Evolutionary conservation across 2,888 invertebrate genomes (phyloP).

Genomic region (Furcula furcula): DNA sequence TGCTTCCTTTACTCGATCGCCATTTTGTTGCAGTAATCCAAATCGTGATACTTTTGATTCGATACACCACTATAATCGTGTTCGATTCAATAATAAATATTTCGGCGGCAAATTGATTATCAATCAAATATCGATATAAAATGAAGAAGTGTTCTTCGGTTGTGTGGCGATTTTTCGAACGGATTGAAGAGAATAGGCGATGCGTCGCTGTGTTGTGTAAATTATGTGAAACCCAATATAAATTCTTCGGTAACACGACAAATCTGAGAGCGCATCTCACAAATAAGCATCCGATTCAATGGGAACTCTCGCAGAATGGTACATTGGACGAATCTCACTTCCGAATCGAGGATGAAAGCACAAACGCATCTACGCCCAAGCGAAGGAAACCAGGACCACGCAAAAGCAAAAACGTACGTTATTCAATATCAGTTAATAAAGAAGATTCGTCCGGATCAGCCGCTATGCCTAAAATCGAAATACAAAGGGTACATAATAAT

Average conservation of each 20-base stretch:
- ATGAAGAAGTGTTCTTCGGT: slow-evolving; percentile 72
- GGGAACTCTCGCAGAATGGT: slow-evolving; percentile 67
- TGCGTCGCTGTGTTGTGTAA: slow-evolving; percentile 70
- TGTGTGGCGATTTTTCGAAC: slow-evolving; percentile 74
- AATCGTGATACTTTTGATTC: slow-evolving; percentile 57
- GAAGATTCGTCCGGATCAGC: slow-evolving; percentile 37
- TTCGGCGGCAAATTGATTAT: slow-evolving; percentile 56
- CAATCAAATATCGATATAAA: slow-evolving; percentile 43
- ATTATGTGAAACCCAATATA: slow-evolving; percentile 71
- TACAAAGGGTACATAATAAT: slow-evolving; percentile 62
- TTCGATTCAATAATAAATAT: slow-evolving; percentile 42
- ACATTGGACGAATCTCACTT: slow-evolving; percentile 52
- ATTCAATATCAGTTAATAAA: slow-evolving; percentile 61
- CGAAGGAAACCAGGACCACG: slow-evolving; percentile 51
- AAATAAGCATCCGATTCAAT: slow-evolving; percentile 72
- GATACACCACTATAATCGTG: slow-evolving; percentile 56
- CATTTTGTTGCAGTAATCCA: slow-evolving; percentile 45
- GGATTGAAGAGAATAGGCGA: slow-evolving; percentile 57
- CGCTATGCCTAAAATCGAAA: slow-evolving; percentile 62
- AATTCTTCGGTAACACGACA: slow-evolving; percentile 75
- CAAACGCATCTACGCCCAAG: slow-evolving; percentile 37
- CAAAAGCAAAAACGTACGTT: slow-evolving; percentile 67
- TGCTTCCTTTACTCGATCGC: slow-evolving; percentile 53
- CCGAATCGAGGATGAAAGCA: slow-evolving; percentile 48
- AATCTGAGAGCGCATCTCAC: slow-evolving; percentile 67